phyloP scores from a whole-genome alignment of 2,113 vertebrate species.

The Enhydra lutris region DNA sequence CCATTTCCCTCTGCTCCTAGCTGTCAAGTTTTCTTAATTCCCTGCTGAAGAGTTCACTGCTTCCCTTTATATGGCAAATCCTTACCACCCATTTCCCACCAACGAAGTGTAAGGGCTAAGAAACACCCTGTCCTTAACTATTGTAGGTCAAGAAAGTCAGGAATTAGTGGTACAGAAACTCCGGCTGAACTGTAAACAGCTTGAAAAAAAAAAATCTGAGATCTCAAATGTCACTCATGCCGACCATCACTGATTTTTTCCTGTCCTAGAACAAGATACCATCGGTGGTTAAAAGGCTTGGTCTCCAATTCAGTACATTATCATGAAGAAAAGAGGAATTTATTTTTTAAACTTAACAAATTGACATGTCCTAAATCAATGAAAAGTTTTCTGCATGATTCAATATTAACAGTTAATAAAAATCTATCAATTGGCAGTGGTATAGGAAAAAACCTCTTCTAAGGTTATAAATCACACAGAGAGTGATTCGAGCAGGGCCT shows the following conservation, averaged over 20 bases:
- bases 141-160: not conserved
- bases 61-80: not conserved
- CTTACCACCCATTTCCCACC: not conserved
- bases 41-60: not conserved
- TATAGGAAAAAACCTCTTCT: constrained; percentile 50
- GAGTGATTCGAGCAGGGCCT: constrained; percentile 32
- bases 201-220: not conserved
- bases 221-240: not conserved
- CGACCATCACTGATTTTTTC: not conserved
- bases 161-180: not conserved
- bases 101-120: not conserved
- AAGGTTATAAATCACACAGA: constrained; percentile 59
- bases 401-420: constrained; percentile 78
- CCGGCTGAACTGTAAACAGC: not conserved
- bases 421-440: constrained; percentile 67
- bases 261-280: not conserved
- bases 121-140: not conserved
- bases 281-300: constrained; percentile 55
- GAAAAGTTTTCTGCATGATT: constrained; percentile 75
- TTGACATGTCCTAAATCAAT: constrained; percentile 55
- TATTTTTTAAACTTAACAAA: constrained; percentile 52
- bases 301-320: constrained; percentile 12
- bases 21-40: not conserved
- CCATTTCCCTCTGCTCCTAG: not conserved
- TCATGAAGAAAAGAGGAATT: constrained; percentile 12